phyloP scores from a whole-genome alignment of 2,113 vertebrate species.

The Hypocryptadius cinnamomeus region DNA sequence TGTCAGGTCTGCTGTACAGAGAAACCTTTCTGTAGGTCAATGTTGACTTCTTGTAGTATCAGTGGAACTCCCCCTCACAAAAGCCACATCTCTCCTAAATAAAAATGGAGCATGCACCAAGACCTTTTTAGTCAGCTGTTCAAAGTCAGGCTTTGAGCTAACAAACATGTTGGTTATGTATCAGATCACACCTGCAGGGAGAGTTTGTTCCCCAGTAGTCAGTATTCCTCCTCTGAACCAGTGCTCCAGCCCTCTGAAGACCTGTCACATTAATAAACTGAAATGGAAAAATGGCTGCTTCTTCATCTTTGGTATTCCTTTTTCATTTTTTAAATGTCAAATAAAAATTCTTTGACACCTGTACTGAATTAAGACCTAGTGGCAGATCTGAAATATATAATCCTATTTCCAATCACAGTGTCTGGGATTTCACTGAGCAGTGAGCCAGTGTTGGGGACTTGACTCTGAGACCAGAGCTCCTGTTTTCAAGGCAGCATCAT shows the following conservation, averaged over 20 bases:
- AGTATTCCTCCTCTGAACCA: not conserved
- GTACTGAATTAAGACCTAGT: not conserved
- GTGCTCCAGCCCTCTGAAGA: not conserved
- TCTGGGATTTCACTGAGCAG: not conserved
- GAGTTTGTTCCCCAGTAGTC: not conserved
- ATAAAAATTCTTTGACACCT: not conserved
- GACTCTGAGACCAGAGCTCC: not conserved
- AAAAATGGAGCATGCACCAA: not conserved
- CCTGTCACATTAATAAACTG: not conserved
- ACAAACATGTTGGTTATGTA: not conserved
- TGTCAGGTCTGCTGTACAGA: not conserved
- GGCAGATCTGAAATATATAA: not conserved
- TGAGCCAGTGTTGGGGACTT: not conserved
- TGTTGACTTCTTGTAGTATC: not conserved
- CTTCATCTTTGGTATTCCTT: not conserved
- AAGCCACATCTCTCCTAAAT: not conserved
- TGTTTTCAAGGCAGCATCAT: not conserved
- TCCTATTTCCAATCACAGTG: not conserved
- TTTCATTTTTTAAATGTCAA: not conserved
- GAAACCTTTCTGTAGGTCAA: not conserved
- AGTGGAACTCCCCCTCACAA: not conserved
- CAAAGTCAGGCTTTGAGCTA: not conserved
- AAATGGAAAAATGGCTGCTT: not conserved
- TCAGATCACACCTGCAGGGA: not conserved
- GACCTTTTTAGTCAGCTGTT: not conserved